Conservation (phyloP, 1,140 invertebrate species). For the Aphaenogaster rudis region DNA sequence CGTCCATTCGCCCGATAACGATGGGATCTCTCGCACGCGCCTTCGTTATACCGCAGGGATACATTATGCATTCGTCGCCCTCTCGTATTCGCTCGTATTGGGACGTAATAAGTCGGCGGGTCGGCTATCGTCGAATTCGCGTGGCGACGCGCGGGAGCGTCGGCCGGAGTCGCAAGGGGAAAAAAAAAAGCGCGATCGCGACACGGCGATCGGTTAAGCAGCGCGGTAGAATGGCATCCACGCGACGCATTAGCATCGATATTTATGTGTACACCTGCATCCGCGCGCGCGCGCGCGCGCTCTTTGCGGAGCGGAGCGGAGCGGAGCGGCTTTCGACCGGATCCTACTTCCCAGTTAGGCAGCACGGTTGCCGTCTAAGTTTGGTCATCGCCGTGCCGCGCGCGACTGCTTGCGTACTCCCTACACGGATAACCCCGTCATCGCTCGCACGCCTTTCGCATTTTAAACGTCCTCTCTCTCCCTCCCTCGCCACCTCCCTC, state of each 20-base stretch:
- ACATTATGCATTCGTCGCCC: conserved; percentile 19
- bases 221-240: conserved; percentile 72
- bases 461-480: conserved; percentile 80
- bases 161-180: conserved; percentile 43
- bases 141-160: conserved; percentile 7
- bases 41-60: conserved; percentile 17
- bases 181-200: conserved; percentile 49
- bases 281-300: conserved; percentile 66
- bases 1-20: conserved; percentile 8
- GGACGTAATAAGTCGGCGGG: not conserved
- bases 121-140: conserved; percentile 48
- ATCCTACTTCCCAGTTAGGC: conserved; percentile 87
- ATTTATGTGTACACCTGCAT: conserved; percentile 87
- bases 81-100: too few species aligned
- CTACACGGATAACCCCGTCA: conserved; percentile 86
- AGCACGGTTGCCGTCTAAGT: conserved; percentile 85
- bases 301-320: conserved; percentile 7
- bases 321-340: conserved; percentile 84
- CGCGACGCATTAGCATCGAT: conserved; percentile 85
- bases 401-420: conserved; percentile 83
- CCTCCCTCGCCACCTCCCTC: conserved; percentile 27
- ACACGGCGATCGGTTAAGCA: conserved; percentile 61
- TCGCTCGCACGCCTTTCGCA: conserved; percentile 86
- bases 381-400: conserved; percentile 85
- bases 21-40: conserved; percentile 17